Evolutionary conservation across 1,140 invertebrate genomes (phyloP).

Genomic region (Phymorhynchus buccinoides): DNA sequence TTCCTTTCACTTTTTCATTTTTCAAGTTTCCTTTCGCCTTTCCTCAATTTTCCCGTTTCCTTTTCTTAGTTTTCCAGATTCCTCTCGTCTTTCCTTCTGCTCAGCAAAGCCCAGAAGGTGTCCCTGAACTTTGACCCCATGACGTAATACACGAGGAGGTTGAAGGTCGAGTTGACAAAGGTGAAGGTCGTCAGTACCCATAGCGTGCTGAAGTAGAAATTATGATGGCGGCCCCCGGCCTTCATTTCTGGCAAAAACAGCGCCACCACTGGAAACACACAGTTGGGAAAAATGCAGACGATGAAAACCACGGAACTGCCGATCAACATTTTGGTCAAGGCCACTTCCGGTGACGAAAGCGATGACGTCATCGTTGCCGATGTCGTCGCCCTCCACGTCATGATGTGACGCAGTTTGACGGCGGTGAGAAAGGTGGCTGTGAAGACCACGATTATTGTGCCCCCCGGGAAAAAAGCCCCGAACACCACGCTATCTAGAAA

Average conservation of each 20-base stretch:
- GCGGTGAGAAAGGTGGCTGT: not conserved
- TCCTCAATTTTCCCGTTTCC: too few relatives aligned
- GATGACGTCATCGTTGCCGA: not conserved
- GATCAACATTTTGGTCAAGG: constrained; percentile 28
- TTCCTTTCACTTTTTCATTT: too few relatives aligned
- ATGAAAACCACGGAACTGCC: not conserved
- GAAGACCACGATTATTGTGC: not conserved
- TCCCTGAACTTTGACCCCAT: not conserved
- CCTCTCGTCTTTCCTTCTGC: too few relatives aligned
- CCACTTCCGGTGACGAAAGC: not conserved
- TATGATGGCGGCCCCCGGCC: not conserved
- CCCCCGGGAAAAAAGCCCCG: not conserved
- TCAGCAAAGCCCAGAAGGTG: not conserved
- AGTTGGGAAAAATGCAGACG: not conserved
- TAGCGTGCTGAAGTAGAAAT: not conserved
- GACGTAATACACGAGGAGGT: constrained; percentile 22
- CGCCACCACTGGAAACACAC: not conserved
- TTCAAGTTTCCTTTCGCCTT: too few relatives aligned
- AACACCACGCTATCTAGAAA: not conserved
- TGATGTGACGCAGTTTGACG: not conserved
- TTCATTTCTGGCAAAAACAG: not conserved
- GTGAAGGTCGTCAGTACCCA: not conserved
- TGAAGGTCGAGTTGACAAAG: constrained; percentile 22
- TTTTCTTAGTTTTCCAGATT: too few relatives aligned
- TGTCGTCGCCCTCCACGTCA: not conserved